Base-by-base conservation (phyloP, 2,888 invertebrate species). In the Caenorhabditis macrosperma region DNA sequence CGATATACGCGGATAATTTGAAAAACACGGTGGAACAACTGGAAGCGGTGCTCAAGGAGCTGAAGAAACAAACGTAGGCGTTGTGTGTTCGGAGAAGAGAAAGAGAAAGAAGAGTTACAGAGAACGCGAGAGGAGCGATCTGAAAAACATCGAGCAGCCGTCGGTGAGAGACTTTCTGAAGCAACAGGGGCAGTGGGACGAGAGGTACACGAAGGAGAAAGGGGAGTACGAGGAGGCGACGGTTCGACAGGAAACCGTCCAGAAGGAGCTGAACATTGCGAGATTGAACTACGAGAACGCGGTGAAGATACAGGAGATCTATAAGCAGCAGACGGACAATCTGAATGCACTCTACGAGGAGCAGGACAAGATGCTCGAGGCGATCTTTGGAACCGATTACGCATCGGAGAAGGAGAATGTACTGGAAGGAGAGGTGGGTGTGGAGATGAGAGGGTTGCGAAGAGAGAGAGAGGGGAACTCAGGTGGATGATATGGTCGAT, bases 361-460 rank as follows among this genome's bases (percentile, higher is more conserved):
- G 67, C 91, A 92, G 82, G 93, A 93, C 77, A 88, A 90, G 26
- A 88, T 92, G 69, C 87, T 93, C 60, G 76, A 75, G 48, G 75
- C 46, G 22, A 91, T 93, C 20, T 93, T 93, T 84, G 92, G 92
- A 24, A 92, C 92, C 0, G 91, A 91, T 35, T 93, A 93, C 84
- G 93, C 93, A 0, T 92, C 92, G 74, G 91, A 91, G 15, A 82
- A 90, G 59, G 93, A 93, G 86, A 92, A 92, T 85, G 87, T 90
- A 55, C 88, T 93, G 35, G 93, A 93, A 83, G 89, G 90, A 35
- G 91, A 92, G 82, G 82, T 82, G 28, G 33, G 78, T 28, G 10
- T 1, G 12, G 1, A 26, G 41, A 48, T 46, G 28, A 33, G 33
- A 33, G 9, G 46, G 46, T 2, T 7, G 46, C 17, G 46, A 20